Evolutionary conservation across 2,888 invertebrate genomes (phyloP).

Genomic region (Clepsis dumicolana): DNA sequence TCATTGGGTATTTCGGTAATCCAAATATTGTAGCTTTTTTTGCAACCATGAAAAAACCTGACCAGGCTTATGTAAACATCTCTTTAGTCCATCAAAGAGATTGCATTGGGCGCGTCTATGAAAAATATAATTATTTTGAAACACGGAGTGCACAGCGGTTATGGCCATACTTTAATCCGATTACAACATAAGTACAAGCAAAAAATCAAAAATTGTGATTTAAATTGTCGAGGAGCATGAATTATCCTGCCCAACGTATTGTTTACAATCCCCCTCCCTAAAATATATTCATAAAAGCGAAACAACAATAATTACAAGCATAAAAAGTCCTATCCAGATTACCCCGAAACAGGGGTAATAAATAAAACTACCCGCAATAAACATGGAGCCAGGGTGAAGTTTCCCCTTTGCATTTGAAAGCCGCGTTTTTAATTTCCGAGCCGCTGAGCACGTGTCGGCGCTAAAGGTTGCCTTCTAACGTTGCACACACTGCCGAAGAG

Average conservation of each 20-base stretch:
- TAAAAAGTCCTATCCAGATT: neutral
- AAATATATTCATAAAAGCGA: neutral
- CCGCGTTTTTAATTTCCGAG: conserved; percentile 80
- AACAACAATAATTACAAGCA: neutral
- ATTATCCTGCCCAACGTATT: neutral
- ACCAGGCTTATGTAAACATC: too few relatives aligned
- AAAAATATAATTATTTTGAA: too few relatives aligned
- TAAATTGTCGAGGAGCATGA: too few relatives aligned
- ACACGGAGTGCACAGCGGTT: too few relatives aligned
- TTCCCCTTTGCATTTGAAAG: conserved; percentile 73
- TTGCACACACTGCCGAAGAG: conserved; percentile 53
- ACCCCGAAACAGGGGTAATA: conserved; percentile 26
- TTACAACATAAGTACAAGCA: too few relatives aligned
- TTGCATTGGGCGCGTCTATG: too few relatives aligned
- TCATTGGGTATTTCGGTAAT: too few relatives aligned
- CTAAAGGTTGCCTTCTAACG: conserved; percentile 57
- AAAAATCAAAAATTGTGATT: too few relatives aligned
- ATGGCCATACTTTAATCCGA: too few relatives aligned
- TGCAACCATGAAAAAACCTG: too few relatives aligned
- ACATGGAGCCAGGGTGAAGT: conserved; percentile 54
- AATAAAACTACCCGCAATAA: conserved; percentile 42
- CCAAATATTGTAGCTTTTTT: too few relatives aligned
- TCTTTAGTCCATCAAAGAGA: too few relatives aligned
- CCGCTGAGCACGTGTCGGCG: conserved; percentile 68
- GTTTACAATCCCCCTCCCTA: neutral